Conservation (phyloP, 2,888 invertebrate species). For the Antheraea assamensis region DNA sequence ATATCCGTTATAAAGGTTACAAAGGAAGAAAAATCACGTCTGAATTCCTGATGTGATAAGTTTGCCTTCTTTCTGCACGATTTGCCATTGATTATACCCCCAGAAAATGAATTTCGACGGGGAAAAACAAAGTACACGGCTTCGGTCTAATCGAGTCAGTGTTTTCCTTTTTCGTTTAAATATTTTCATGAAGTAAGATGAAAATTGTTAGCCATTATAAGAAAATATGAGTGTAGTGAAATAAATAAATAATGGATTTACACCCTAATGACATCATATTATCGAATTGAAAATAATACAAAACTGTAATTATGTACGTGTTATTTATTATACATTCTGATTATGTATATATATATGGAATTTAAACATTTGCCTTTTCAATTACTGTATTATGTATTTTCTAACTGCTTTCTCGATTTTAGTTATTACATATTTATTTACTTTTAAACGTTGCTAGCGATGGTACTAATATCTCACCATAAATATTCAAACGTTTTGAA, state of each 20-base stretch:
- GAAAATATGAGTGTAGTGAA: background rate
- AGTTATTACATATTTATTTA: background rate
- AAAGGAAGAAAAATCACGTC: conserved; percentile 46
- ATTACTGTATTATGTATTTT: background rate
- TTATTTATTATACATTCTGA: too few relatives aligned
- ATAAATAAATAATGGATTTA: background rate
- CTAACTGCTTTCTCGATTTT: background rate
- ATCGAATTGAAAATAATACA: background rate
- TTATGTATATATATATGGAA: background rate
- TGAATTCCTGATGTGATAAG: conserved; percentile 61
- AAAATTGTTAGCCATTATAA: background rate
- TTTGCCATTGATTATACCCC: conserved; percentile 62
- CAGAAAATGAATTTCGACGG: conserved; percentile 55
- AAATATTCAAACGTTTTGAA: too few relatives aligned
- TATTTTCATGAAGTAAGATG: conserved; percentile 10
- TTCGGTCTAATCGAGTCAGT: conserved; percentile 3
- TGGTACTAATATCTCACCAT: too few relatives aligned
- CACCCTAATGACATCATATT: background rate
- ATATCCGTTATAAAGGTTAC: conserved; percentile 44
- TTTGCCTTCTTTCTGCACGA: conserved; percentile 65
- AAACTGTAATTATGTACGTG: background rate
- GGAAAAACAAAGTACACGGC: conserved; percentile 42
- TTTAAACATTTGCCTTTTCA: background rate
- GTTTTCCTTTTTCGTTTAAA: background rate
- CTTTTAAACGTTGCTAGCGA: background rate